Base-by-base conservation (phyloP, 2,113 vertebrate species). In the Scophthalmus maximus region DNA sequence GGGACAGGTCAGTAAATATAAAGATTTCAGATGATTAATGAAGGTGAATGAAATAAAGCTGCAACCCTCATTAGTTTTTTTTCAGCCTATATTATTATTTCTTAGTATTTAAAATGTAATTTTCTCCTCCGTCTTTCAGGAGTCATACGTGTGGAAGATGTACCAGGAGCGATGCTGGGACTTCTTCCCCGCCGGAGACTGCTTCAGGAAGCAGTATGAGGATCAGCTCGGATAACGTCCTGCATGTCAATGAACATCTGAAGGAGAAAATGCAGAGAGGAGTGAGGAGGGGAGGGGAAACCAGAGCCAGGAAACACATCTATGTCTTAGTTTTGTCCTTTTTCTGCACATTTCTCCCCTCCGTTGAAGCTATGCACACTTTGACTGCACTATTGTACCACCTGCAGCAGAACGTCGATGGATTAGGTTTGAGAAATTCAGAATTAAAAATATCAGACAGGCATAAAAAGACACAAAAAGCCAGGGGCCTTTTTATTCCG, bases 71-170 rank as follows among this genome's bases (percentile, higher is more conserved):
- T 26, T 34, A 0, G 6, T 10, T 0, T 10, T 20, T 40, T 8
- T n/a, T 61, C 17, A 15, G 18, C 20, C 8, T 12, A 17, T 5
- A 11, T 6, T 22, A 1, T 17, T 42, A n/a, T 10, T 18, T 18
- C 17, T 5, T 18, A 18, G 6, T 17, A 2, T 17, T 3, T 17
- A 3, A n/a, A n/a, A 14, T 40, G 38, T 17, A 11, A 40, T 17
- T 40, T 40, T 40, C 38, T 40, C 38, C 8, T 44, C 42, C 14
- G 12, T 36, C 32, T 69, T 36, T 8, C 68, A 97, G 96, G 96
- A 97, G 86, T 97, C 96, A 0, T 97, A 97, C 0, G 96, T 97
- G 64, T 97, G 96, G 96, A 97, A 97, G 92, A 94, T 96, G 95
- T 97, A 97, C 84, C 95, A 95, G 73, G 96, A 97, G 58, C 91